A percentile compares a stretch with the other conserved stretches of the same genome.
Conservation (phyloP, 2,797 vertebrate species). For the Coccyzus lansbergi region DNA sequence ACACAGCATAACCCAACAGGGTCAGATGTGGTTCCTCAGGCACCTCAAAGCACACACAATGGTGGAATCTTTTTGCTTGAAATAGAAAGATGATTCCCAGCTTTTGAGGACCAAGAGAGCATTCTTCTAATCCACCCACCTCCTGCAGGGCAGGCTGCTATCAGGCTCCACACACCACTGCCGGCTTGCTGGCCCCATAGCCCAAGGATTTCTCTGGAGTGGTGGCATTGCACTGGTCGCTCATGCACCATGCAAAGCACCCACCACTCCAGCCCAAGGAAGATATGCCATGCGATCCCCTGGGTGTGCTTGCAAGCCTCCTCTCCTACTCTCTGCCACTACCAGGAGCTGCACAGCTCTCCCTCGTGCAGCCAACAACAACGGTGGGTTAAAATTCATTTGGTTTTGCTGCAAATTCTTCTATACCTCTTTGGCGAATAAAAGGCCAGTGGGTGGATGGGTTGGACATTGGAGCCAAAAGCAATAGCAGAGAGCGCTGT, state of each 20-base stretch:
- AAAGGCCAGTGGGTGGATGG: slow-evolving; percentile 47
- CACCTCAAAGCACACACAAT: neutral
- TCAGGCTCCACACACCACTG: neutral
- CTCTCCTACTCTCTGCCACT: neutral
- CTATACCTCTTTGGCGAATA: slow-evolving; percentile 36
- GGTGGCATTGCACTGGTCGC: accelerated
- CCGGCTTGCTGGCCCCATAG: no score
- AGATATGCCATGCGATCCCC: neutral
- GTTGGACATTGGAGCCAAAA: slow-evolving; percentile 40
- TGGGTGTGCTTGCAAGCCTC: neutral
- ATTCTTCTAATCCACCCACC: neutral
- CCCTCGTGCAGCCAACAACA: neutral
- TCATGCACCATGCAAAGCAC: neutral
- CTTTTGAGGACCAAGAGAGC: neutral
- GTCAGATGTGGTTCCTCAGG: neutral
- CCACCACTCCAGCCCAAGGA: neutral
- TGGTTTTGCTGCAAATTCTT: slow-evolving; percentile 59
- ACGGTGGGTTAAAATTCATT: slow-evolving; percentile 42
- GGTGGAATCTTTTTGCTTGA: neutral
- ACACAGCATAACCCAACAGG: neutral
- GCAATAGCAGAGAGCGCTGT: neutral
- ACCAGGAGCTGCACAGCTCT: slow-evolving; percentile 22
- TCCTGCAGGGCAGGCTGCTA: neutral
- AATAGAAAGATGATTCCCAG: neutral
- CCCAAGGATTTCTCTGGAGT: accelerated